Percentiles rank a stretch among this genome's conserved stretches.
Conservation (phyloP, 2,113 vertebrate genomes). For the Peromyscus polionotus region DNA sequence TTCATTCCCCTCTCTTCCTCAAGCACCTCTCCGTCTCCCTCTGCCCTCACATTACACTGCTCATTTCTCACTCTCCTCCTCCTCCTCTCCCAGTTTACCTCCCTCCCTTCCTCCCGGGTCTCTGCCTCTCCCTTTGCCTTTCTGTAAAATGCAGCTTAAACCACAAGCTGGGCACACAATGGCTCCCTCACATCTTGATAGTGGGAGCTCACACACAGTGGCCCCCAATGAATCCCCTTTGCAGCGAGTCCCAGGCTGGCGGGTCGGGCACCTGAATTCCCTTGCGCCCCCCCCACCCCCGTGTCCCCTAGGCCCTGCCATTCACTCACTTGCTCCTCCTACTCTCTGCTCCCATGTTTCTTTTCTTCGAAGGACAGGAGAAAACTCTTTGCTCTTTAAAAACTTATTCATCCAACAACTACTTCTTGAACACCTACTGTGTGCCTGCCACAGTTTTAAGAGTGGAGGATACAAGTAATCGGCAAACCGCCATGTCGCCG, state of each 20-base stretch:
- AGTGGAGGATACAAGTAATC: background rate
- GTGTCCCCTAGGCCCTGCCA: background rate
- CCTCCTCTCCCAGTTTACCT: background rate
- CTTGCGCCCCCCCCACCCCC: too few species aligned
- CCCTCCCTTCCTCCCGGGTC: background rate
- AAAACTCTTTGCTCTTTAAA: background rate
- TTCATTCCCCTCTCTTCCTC: background rate
- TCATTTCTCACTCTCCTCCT: background rate
- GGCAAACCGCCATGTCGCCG: background rate
- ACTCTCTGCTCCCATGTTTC: background rate
- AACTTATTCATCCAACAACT: background rate
- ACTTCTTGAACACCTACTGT: slow-evolving; percentile 27
- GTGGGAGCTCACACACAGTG: background rate
- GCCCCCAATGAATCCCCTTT: background rate
- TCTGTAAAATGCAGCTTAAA: slow-evolving; percentile 2
- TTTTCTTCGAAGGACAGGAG: slow-evolving; percentile 50
- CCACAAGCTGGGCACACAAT: background rate
- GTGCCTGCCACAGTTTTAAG: background rate
- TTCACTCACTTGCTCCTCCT: background rate
- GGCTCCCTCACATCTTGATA: background rate
- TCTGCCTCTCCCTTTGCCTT: background rate
- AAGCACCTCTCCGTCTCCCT: background rate
- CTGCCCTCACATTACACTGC: background rate
- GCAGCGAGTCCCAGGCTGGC: background rate
- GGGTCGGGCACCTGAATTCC: background rate